phyloP scores from a whole-genome alignment of 2,797 vertebrate species.

The Gambelia wislizenii region DNA sequence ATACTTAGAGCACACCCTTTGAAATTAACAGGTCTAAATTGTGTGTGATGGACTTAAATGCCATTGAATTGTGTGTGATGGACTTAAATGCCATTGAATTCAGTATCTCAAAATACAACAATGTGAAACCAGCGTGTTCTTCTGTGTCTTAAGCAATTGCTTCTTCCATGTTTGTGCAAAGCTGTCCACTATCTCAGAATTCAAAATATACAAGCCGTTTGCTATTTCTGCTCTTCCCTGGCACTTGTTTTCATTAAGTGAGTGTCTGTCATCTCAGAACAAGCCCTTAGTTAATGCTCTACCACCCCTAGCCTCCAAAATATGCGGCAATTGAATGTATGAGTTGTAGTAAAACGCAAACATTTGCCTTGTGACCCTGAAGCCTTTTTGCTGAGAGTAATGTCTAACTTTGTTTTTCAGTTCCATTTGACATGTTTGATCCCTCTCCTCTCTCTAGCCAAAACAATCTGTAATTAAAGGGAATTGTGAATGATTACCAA shows the following conservation, averaged over 20 bases:
- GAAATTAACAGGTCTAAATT: too few relatives aligned
- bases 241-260: background rate
- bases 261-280: background rate
- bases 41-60: too few relatives aligned
- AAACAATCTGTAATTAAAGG: background rate
- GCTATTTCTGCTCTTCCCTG: background rate
- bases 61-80: too few relatives aligned
- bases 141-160: too few relatives aligned
- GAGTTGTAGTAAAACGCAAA: background rate
- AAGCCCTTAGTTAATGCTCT: background rate
- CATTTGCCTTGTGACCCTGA: background rate
- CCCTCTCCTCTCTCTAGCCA: background rate
- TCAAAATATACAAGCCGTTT: background rate
- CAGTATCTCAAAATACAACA: too few relatives aligned
- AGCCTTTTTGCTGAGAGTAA: background rate
- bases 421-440: background rate
- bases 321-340: background rate
- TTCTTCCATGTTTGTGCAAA: background rate
- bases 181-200: background rate
- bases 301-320: background rate
- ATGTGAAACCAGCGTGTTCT: too few relatives aligned
- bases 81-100: too few relatives aligned
- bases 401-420: background rate
- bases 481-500: background rate
- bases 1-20: too few relatives aligned